phyloP scores from a whole-genome alignment of 2,113 vertebrate species.

The Boleophthalmus pectinirostris region DNA sequence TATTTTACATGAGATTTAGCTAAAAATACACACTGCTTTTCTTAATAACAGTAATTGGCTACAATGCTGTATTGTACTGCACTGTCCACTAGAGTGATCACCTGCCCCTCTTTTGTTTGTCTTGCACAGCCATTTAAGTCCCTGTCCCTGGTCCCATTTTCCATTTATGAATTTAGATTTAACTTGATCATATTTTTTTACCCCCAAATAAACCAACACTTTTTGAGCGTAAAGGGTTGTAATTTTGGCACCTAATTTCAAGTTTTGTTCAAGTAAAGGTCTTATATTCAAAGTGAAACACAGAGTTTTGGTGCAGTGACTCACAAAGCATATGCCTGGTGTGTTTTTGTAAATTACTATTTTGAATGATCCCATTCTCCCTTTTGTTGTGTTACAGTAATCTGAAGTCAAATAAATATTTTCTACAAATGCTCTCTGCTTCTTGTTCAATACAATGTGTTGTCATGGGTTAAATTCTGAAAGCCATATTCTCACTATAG shows the following conservation, averaged over 20 bases:
- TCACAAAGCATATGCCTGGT: slow-evolving; percentile 16
- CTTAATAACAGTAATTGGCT: neutral
- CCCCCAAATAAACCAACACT: no score
- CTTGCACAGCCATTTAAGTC: no score
- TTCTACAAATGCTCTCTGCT: slow-evolving; percentile 42
- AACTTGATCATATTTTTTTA: no score
- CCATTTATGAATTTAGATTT: no score
- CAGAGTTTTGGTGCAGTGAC: slow-evolving; percentile 3
- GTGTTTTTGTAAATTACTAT: slow-evolving; percentile 47
- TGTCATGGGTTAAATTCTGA: neutral
- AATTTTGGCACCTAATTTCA: neutral
- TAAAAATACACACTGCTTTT: neutral
- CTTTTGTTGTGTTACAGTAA: slow-evolving; percentile 44
- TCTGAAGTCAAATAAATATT: slow-evolving; percentile 42
- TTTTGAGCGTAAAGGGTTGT: no score
- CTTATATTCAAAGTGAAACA: neutral
- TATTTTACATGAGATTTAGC: neutral
- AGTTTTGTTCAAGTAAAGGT: slow-evolving; percentile 1
- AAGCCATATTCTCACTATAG: neutral
- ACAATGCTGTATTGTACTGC: neutral
- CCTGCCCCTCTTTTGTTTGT: no score
- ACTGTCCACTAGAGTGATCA: neutral
- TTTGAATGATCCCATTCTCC: slow-evolving; percentile 35
- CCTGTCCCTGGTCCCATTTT: no score
- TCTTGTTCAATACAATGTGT: slow-evolving; percentile 2